phyloP scores from a whole-genome alignment of 1,140 invertebrate species.

The Atta cephalotes region DNA sequence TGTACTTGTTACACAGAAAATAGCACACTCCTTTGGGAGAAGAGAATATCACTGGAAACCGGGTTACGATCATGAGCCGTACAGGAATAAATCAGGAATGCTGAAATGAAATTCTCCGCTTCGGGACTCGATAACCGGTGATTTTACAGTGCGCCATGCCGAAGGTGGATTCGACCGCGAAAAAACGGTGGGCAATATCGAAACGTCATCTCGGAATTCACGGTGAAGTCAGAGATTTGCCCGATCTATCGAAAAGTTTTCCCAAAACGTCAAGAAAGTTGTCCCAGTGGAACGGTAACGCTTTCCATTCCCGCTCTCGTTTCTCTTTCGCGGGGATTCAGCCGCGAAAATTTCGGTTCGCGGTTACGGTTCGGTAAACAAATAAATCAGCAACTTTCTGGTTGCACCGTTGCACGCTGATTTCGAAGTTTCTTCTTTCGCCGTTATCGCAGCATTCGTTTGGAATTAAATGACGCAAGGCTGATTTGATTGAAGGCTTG shows the following conservation, averaged over 20 bases:
- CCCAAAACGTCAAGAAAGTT: constrained; percentile 52
- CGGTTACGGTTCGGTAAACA: constrained; percentile 74
- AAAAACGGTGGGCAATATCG: constrained; percentile 12
- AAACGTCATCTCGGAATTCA: not conserved
- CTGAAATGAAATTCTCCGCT: constrained; percentile 6
- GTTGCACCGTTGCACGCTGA: constrained; percentile 69
- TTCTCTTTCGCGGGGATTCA: constrained; percentile 32
- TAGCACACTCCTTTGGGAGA: not conserved
- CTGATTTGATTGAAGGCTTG: not conserved
- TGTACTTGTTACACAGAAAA: constrained; percentile 37
- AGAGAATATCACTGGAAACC: constrained; percentile 36
- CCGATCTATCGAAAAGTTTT: constrained; percentile 37
- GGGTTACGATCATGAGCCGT: constrained; percentile 60
- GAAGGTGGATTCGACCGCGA: not conserved
- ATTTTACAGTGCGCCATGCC: constrained; percentile 34
- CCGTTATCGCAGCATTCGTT: not conserved
- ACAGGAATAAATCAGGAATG: constrained; percentile 60
- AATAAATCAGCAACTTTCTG: constrained; percentile 77
- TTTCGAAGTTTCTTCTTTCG: constrained; percentile 70
- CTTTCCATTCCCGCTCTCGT: not conserved
- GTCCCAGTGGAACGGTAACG: constrained; percentile 26
- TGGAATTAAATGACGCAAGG: not conserved
- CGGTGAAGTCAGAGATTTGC: constrained; percentile 21
- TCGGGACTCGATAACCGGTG: constrained; percentile 33
- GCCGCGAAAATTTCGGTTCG: constrained; percentile 63